Evolutionary conservation across 1,140 invertebrate species (phyloP).

Genomic region (Aphelenchoides avenae): DNA sequence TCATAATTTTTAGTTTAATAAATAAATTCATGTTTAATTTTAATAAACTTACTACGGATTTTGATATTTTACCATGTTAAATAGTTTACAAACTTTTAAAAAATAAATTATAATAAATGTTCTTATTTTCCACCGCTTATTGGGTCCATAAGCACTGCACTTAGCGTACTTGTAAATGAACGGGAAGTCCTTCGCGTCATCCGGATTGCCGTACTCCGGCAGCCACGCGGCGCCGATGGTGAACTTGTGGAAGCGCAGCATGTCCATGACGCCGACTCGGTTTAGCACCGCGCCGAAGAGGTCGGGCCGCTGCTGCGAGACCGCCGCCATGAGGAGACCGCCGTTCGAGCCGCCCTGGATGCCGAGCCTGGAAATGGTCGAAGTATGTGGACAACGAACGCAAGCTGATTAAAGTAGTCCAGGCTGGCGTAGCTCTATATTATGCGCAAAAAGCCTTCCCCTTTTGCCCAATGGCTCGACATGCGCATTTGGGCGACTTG

Average conservation of each 20-base stretch:
- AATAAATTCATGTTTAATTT: no score
- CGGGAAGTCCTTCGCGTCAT: conserved; percentile 79
- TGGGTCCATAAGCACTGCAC: conserved; percentile 3
- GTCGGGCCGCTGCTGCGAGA: conserved; percentile 86
- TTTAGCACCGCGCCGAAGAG: conserved; percentile 83
- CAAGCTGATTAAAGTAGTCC: conserved; percentile 8
- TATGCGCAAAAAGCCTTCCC: no score
- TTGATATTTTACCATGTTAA: no score
- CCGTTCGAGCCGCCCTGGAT: conserved; percentile 95
- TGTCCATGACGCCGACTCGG: conserved; percentile 91
- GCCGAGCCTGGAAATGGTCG: conserved; percentile 67
- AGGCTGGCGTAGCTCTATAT: no score
- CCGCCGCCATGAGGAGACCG: conserved; percentile 82
- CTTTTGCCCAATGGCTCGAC: no score
- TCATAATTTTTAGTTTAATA: no score
- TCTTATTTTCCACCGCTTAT: conserved; percentile 2
- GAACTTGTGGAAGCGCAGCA: conserved; percentile 95
- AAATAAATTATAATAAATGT: not conserved
- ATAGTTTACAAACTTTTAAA: no score
- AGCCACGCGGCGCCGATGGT: conserved; percentile 95
- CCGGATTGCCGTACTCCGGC: conserved; percentile 88
- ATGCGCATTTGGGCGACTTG: no score
- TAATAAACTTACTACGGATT: no score
- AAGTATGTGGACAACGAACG: conserved; percentile 6
- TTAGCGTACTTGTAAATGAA: conserved; percentile 72